Conservation (phyloP, 2,888 invertebrate species). For the Neoaliturus tenellus region DNA sequence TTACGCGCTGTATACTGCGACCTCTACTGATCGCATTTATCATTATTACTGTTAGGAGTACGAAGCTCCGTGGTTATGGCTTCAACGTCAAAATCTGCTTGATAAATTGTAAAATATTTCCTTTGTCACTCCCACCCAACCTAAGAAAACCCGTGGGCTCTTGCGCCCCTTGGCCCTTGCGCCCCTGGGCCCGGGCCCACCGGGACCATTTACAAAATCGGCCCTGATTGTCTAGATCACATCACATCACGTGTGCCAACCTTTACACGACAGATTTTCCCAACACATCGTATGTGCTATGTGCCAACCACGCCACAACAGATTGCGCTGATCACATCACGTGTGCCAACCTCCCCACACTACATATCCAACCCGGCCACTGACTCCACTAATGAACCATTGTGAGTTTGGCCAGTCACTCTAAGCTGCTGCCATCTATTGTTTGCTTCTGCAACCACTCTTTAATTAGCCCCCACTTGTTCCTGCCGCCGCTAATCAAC, state of each 20-base stretch:
- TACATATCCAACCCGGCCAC: slow-evolving; percentile 14
- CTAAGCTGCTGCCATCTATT: slow-evolving; percentile 51
- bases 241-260: not conserved
- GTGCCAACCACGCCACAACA: not conserved
- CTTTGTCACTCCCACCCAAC: no score
- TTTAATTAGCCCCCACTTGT: slow-evolving; percentile 49
- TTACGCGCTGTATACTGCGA: no score
- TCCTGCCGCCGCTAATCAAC: slow-evolving; percentile 21
- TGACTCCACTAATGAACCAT: slow-evolving; percentile 51
- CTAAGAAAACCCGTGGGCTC: no score
- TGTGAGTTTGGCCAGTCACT: slow-evolving; percentile 48
- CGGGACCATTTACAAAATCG: no score
- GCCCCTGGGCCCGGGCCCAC: no score
- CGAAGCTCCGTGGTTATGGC: no score
- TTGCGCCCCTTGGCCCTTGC: no score
- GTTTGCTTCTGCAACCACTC: slow-evolving; percentile 50
- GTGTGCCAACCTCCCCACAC: not conserved
- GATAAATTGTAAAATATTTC: no score
- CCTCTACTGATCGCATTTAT: no score
- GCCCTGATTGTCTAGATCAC: not conserved
- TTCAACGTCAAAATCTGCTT: no score
- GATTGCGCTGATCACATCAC: slow-evolving; percentile 2
- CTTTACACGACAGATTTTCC: not conserved
- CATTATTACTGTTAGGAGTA: no score
- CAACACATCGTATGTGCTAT: not conserved